Percentiles rank a stretch among this genome's conserved stretches.
phyloP scores from a whole-genome alignment of 2,797 vertebrate genomes.

The Bovichtus variegatus region DNA sequence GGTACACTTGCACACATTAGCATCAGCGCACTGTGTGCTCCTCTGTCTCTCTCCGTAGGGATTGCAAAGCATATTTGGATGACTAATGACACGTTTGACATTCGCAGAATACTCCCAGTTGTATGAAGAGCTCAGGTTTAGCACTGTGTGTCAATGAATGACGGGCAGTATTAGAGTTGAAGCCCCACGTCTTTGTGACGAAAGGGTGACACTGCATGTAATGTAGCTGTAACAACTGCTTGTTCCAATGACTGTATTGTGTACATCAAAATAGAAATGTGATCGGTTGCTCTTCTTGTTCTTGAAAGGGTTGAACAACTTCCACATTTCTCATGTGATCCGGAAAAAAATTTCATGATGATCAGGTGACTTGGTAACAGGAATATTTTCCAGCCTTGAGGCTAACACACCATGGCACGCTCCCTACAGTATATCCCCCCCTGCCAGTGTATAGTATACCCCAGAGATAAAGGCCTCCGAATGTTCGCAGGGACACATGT shows the following conservation, averaged over 20 bases:
- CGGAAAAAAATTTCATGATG: not conserved
- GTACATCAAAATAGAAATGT: constrained; percentile 4
- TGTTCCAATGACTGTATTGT: constrained; percentile 6
- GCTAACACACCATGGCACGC: not conserved
- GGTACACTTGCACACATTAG: constrained; percentile 64
- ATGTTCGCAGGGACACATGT: constrained; percentile 30
- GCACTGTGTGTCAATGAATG: constrained; percentile 41
- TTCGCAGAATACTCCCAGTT: constrained; percentile 37
- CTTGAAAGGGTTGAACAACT: not conserved
- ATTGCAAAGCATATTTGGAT: constrained; percentile 48
- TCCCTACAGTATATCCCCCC: not conserved
- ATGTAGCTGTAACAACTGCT: constrained; percentile 12
- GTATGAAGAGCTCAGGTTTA: constrained; percentile 45
- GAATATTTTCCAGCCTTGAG: not conserved
- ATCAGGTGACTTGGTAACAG: not conserved
- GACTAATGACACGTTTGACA: constrained; percentile 63
- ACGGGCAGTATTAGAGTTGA: constrained; percentile 8
- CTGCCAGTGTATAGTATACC: not conserved
- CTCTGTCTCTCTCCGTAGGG: constrained; percentile 54
- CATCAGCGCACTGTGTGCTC: constrained; percentile 60
- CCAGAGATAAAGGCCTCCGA: constrained; percentile 14
- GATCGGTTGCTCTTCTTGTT: not conserved
- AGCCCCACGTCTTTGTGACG: constrained; percentile 15
- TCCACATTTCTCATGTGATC: not conserved
- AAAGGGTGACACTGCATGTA: not conserved